Conservation (phyloP, 2,113 vertebrate genomes). For the Octodon degus region DNA sequence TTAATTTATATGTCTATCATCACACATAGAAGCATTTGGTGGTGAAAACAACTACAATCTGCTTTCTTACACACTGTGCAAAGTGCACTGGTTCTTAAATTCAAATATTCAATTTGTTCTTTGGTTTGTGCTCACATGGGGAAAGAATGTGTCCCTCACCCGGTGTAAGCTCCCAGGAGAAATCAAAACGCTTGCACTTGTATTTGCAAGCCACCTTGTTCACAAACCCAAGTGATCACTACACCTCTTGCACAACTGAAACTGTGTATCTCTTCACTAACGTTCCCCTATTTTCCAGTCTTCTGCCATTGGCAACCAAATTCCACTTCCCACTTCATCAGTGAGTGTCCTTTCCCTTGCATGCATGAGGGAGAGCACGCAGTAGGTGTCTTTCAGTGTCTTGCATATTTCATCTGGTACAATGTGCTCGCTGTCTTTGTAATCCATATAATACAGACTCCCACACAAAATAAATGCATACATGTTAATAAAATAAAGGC, state of each 20-base stretch:
- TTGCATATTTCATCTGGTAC: neutral
- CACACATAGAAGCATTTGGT: neutral
- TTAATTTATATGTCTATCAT: neutral
- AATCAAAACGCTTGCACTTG: neutral
- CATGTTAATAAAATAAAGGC: neutral
- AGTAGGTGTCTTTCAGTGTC: neutral
- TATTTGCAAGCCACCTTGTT: neutral
- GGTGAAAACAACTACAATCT: neutral
- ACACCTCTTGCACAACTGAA: neutral
- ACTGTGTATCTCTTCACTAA: too few relatives aligned
- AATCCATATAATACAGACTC: neutral
- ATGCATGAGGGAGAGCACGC: neutral
- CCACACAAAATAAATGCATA: neutral
- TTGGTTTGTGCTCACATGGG: neutral
- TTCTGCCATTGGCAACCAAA: neutral
- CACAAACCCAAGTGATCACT: neutral
- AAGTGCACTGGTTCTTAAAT: neutral
- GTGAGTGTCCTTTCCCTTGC: neutral
- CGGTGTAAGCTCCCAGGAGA: neutral
- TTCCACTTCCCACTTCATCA: neutral
- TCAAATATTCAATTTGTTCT: neutral
- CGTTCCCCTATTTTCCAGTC: too few relatives aligned
- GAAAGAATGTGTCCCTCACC: too few relatives aligned
- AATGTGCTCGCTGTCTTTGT: neutral
- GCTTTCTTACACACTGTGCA: neutral